These are phyloP conservation scores for Dorcus hopei DNA, from an alignment of 2,888 invertebrate genomes.

Conservation along the genomic window DNA sequence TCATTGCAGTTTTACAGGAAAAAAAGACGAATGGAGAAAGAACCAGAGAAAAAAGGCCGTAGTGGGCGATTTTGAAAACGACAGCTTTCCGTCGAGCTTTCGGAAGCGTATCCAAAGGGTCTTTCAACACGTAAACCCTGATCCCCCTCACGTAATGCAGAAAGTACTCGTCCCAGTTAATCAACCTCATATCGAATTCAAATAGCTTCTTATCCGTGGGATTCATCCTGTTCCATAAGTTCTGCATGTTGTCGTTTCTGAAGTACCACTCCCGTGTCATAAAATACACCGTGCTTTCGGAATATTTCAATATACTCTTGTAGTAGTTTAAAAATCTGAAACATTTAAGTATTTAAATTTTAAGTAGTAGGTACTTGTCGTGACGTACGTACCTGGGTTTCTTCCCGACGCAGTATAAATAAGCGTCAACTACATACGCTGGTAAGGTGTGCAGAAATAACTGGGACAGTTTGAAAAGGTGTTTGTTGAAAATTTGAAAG, in stretches of 20 bases:
- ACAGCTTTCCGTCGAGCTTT: too few relatives aligned
- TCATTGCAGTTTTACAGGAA: too few relatives aligned
- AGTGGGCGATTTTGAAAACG: too few relatives aligned
- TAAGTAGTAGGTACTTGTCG: too few relatives aligned
- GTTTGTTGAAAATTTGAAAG: too few relatives aligned
- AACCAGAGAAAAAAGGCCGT: neutral
- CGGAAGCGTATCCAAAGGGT: constrained; percentile 62
- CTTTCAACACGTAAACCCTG: constrained; percentile 75
- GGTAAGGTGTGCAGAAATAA: constrained; percentile 59
- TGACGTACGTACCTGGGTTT: constrained; percentile 57
- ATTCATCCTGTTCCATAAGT: constrained; percentile 57
- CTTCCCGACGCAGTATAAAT: constrained; percentile 56
- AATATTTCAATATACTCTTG: constrained; percentile 69
- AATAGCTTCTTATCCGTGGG: constrained; percentile 51
- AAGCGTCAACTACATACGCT: constrained; percentile 58
- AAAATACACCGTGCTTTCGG: constrained; percentile 74
- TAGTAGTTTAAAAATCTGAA: constrained; percentile 72
- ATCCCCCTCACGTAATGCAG: constrained; percentile 69
- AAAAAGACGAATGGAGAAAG: too few relatives aligned
- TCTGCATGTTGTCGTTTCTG: constrained; percentile 58
- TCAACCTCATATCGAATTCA: constrained; percentile 66
- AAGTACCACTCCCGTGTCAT: constrained; percentile 75
- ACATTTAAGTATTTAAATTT: neutral
- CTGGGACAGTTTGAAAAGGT: too few relatives aligned
- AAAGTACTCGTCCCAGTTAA: constrained; percentile 76